phyloP scores from a whole-genome alignment of 2,888 invertebrate genomes.

The Steromphala cineraria region DNA sequence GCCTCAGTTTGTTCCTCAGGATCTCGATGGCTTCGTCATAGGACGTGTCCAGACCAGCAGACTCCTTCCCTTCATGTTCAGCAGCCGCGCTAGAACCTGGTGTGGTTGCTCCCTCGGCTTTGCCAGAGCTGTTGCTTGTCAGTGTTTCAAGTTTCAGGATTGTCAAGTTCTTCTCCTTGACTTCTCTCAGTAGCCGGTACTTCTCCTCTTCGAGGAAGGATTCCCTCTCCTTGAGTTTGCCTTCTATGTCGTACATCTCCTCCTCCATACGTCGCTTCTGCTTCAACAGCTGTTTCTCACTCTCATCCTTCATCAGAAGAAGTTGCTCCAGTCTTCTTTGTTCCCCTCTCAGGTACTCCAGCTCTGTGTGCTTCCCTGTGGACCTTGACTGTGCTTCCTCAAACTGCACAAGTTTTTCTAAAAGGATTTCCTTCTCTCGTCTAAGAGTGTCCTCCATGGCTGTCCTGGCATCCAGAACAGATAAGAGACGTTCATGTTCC shows the following conservation, averaged over 20 bases:
- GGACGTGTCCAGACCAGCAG: conserved; percentile 42
- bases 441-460: conserved; percentile 57
- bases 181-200: conserved; percentile 51
- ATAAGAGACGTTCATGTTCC: conserved; percentile 48
- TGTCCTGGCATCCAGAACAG: conserved; percentile 52
- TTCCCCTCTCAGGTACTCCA: conserved; percentile 56
- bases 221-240: conserved; percentile 60
- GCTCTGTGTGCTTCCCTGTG: conserved; percentile 48
- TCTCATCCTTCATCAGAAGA: conserved; percentile 61
- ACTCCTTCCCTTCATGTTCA: not conserved
- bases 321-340: conserved; percentile 65
- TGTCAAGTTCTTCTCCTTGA: conserved; percentile 38
- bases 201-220: conserved; percentile 60
- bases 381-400: conserved; percentile 58
- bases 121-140: not conserved
- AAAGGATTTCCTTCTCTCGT: conserved; percentile 58
- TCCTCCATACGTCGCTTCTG: conserved; percentile 65
- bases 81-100: not conserved
- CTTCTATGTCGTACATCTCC: conserved; percentile 62
- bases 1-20: conserved; percentile 54
- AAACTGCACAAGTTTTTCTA: conserved; percentile 58
- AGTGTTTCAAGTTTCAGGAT: conserved; percentile 25
- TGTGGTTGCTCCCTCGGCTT: not conserved
- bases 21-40: conserved; percentile 56
- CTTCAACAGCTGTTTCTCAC: conserved; percentile 63